Evolutionary conservation across 35 echinoderm and acorn worm genomes (phyloP), one percentile per base, ranked within the genome.

Genomic region (Heliocidaris erythrogramma): DNA sequence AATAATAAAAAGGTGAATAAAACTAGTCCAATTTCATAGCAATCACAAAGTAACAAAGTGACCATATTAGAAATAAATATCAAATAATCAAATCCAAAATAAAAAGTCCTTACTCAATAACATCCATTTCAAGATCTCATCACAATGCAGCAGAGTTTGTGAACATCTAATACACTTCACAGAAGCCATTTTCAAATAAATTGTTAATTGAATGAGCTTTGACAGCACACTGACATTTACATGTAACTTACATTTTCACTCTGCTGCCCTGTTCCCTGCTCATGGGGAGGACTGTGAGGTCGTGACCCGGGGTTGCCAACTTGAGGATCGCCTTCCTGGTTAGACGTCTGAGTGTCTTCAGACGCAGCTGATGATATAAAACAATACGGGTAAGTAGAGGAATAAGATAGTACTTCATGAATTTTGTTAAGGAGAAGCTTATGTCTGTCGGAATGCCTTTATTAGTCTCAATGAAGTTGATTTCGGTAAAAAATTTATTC

Each of bases 291-390:
- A 48, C 91, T 92, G 91, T 92, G 48, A 27, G 91, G 50, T 59
- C 49, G 91, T 92, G 91, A 92, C 91, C 91, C 91, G n/a, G 91
- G 91, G 91, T 92, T 92, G 91, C 91, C 91, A 52, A 92, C 49
- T 92, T 92, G 91, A 92, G 91, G 91, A 49, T 49, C 48, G 49
- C 50, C 91, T 27, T 92, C 91, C 49, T 92, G 91, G 13, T 92
- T 92, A 27, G 48, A 32, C 17, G 14, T 50, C 29, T 49, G 49
- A 12, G 47, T 92, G 91, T 92, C 50, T 5, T 92, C 91, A 10
- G 47, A 49, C 0, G 48, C 50, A 50, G 91, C 91, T 92, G 91
- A 0, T 69, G 16, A 27, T 17, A n/a, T n/a, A n/a, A n/a, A n/a
- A n/a, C 35, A 42, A 42, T 42, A 42, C 0, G 35, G 35, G 35